A percentile compares a stretch with the other conserved stretches of the same genome.
Evolutionary conservation across 2,113 vertebrate genomes (phyloP).

Genomic region (Pollachius pollachius): DNA sequence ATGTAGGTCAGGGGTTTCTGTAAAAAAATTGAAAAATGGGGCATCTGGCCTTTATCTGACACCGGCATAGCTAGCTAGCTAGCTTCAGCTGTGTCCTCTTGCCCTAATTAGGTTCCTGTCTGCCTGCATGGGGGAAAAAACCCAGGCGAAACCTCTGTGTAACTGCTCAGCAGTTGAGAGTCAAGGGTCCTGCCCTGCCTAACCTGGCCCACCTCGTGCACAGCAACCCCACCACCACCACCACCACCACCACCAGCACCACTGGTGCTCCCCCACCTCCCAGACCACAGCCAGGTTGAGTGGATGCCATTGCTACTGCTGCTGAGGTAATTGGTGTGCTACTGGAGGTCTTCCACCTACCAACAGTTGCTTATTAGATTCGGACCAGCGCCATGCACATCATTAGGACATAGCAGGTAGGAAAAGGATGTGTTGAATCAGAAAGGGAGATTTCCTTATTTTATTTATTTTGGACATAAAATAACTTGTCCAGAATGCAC

Average conservation of each 20-base stretch:
- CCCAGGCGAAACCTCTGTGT: conserved; percentile 48
- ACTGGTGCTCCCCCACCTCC: background rate
- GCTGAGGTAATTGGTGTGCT: conserved; percentile 50
- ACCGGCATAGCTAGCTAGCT: conserved; percentile 18
- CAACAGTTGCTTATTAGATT: conserved; percentile 49
- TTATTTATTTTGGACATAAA: conserved; percentile 17
- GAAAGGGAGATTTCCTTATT: conserved; percentile 2
- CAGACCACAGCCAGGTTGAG: conserved; percentile 34
- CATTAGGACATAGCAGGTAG: conserved; percentile 44
- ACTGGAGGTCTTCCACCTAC: conserved; percentile 32
- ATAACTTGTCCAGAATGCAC: conserved; percentile 29
- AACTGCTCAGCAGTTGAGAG: conserved; percentile 58
- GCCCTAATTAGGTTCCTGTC: conserved; percentile 39
- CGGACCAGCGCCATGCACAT: conserved; percentile 40
- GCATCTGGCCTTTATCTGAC: too few species aligned
- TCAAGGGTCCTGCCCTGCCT: conserved; percentile 31
- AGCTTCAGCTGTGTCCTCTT: conserved; percentile 33
- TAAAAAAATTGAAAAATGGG: too few species aligned
- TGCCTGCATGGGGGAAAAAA: conserved; percentile 34
- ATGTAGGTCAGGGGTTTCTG: too few species aligned
- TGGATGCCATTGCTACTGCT: conserved; percentile 10
- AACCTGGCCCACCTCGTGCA: conserved; percentile 3
- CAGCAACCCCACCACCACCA: background rate
- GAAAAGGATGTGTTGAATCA: conserved; percentile 16
- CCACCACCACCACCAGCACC: conserved; percentile 2